A percentile compares a stretch with the other conserved stretches of the same genome.
These are phyloP conservation scores for Boleophthalmus pectinirostris DNA, from an alignment of 2,113 vertebrate species.

Conservation along the genomic window DNA sequence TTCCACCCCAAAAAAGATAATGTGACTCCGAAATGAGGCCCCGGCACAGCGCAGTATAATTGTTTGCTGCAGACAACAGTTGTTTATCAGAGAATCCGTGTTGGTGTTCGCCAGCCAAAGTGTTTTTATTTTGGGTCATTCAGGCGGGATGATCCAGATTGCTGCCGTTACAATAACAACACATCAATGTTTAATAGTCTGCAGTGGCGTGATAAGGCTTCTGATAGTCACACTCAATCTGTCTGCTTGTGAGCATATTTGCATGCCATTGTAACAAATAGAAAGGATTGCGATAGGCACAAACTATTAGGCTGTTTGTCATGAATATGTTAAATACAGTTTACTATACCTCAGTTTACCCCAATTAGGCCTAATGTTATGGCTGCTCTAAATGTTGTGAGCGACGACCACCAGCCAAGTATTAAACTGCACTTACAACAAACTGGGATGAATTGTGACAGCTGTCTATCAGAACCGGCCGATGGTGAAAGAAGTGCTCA, in stretches of 20 bases:
- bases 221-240: slow-evolving; percentile 50
- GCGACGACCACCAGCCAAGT: neutral
- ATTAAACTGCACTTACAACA: neutral
- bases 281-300: slow-evolving; percentile 9
- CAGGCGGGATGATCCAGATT: slow-evolving; percentile 71
- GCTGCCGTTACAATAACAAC: slow-evolving; percentile 65
- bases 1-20: slow-evolving; percentile 30
- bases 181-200: slow-evolving; percentile 75
- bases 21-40: slow-evolving; percentile 33
- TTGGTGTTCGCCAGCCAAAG: slow-evolving; percentile 41
- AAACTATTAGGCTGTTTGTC: slow-evolving; percentile 10
- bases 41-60: slow-evolving; percentile 49
- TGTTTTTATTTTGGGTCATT: slow-evolving; percentile 69
- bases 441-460: neutral
- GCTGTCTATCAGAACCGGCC: neutral
- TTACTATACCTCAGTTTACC: slow-evolving; percentile 12
- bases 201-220: slow-evolving; percentile 66
- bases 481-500: neutral
- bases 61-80: slow-evolving; percentile 55
- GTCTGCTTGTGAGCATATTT: slow-evolving; percentile 19
- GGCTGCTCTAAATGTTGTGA: neutral
- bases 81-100: slow-evolving; percentile 59
- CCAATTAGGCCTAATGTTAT: neutral
- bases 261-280: slow-evolving; percentile 25
- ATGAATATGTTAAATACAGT: slow-evolving; percentile 34